Conservation (phyloP, 92 coral and sea anemone species). For the Epizoanthus ramosus region DNA sequence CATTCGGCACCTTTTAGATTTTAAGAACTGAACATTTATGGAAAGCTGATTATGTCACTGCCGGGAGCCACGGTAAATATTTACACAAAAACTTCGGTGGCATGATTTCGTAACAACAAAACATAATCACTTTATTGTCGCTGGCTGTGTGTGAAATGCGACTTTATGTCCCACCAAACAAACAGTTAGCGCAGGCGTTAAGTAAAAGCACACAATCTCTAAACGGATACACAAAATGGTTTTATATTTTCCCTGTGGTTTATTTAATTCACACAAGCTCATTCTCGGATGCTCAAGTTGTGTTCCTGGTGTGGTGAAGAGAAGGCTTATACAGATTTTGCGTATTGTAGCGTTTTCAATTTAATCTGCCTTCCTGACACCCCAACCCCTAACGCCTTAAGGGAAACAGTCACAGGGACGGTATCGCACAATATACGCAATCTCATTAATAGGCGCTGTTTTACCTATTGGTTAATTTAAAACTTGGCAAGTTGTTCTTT, state of each 20-base stretch:
- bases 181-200: slow-evolving; percentile 10
- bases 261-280: slow-evolving; percentile 3
- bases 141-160: slow-evolving; percentile 16
- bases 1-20: slow-evolving; percentile 42
- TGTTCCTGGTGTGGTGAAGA: slow-evolving; percentile 17
- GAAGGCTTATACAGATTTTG: slow-evolving; percentile 7
- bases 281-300: slow-evolving; percentile 12
- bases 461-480: no score
- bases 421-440: no score
- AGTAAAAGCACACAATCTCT: background rate
- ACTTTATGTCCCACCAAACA: slow-evolving; percentile 26
- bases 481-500: no score
- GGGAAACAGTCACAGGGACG: background rate
- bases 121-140: slow-evolving; percentile 39
- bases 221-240: slow-evolving; percentile 7
- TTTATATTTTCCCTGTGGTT: slow-evolving; percentile 18
- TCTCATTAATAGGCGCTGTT: no score
- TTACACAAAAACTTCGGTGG: slow-evolving; percentile 33
- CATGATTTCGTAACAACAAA: slow-evolving; percentile 15
- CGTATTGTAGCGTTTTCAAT: background rate
- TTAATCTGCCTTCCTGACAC: background rate
- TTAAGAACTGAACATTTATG: slow-evolving; percentile 23
- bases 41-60: slow-evolving; percentile 26
- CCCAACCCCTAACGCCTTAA: background rate
- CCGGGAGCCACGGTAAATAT: slow-evolving; percentile 41